A percentile compares a stretch with the other conserved stretches of the same genome.
Conservation (phyloP, 2,113 vertebrate genomes). For the Lampris incognitus region DNA sequence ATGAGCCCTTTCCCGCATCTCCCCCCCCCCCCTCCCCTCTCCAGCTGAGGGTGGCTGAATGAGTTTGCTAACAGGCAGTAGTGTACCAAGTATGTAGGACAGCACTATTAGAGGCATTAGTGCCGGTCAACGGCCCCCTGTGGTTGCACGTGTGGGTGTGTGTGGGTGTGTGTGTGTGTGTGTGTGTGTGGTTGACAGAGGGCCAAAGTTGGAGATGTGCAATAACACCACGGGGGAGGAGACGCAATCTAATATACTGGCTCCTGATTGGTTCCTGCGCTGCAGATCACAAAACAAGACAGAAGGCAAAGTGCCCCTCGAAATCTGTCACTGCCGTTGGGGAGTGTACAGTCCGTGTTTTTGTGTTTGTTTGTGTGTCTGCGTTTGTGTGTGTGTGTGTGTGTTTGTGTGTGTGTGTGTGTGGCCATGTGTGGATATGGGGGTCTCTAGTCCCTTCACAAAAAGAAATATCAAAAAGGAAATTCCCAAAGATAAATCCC, state of each 20-base stretch:
- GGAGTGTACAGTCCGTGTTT: background rate
- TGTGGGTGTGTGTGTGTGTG: slow-evolving; percentile 15
- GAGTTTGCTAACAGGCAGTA: slow-evolving; percentile 66
- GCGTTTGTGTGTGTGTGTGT: background rate
- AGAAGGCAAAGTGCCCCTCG: slow-evolving; percentile 27
- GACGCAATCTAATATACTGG: slow-evolving; percentile 33
- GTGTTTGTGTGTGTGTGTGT: background rate
- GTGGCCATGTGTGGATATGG: background rate
- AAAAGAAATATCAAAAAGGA: background rate
- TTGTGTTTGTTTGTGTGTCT: background rate
- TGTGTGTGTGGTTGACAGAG: slow-evolving; percentile 14
- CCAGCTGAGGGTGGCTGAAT: slow-evolving; percentile 34
- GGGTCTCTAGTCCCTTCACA: background rate
- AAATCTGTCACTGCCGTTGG: slow-evolving; percentile 28
- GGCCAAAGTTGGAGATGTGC: slow-evolving; percentile 44
- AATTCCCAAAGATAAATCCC: too few species aligned
- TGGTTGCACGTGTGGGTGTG: slow-evolving; percentile 37
- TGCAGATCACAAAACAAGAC: slow-evolving; percentile 19
- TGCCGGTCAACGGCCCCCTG: slow-evolving; percentile 67
- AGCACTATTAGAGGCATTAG: slow-evolving; percentile 74
- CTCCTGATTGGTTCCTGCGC: slow-evolving; percentile 46
- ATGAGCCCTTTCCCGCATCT: slow-evolving; percentile 2
- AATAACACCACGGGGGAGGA: slow-evolving; percentile 40
- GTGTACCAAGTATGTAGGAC: slow-evolving; percentile 72
- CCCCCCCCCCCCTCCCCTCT: slow-evolving; percentile 8